phyloP scores from a whole-genome alignment of 2,113 vertebrate species.

The Phalacrocorax aristotelis region DNA sequence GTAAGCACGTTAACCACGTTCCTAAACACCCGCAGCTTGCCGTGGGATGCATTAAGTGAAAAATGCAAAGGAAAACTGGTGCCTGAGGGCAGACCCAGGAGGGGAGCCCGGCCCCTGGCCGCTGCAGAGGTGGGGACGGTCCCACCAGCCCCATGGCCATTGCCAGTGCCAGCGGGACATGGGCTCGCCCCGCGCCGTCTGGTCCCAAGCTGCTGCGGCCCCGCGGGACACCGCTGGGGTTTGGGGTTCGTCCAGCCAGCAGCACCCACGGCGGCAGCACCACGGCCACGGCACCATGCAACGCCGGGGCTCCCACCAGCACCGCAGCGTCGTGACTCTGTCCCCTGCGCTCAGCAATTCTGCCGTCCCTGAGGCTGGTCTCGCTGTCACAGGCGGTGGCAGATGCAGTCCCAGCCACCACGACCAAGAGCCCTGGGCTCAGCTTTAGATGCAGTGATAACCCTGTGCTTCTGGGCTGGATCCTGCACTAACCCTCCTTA shows the following conservation, averaged over 20 bases:
- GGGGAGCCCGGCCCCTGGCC: neutral
- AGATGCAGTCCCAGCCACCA: neutral
- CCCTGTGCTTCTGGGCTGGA: neutral
- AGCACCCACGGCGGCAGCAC: neutral
- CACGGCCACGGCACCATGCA: neutral
- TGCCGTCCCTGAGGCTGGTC: rapidly evolving
- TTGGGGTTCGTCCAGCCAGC: neutral
- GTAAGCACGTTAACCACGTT: neutral
- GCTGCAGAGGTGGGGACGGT: neutral
- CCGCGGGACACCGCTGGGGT: too few relatives aligned
- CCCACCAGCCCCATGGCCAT: neutral
- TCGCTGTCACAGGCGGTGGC: neutral
- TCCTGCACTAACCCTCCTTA: neutral
- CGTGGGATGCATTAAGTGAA: neutral
- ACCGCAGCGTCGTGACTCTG: neutral
- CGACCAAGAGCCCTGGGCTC: neutral
- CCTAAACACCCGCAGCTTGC: neutral
- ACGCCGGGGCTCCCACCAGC: rapidly evolving
- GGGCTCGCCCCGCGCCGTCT: neutral
- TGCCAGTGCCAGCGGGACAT: neutral
- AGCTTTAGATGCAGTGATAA: neutral
- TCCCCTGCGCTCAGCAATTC: rapidly evolving
- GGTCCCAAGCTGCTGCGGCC: neutral
- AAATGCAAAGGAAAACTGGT: neutral
- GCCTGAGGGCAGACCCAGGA: neutral